Evolutionary conservation across 2,797 vertebrate species (phyloP).

Genomic region (Oreochromis mossambicus): DNA sequence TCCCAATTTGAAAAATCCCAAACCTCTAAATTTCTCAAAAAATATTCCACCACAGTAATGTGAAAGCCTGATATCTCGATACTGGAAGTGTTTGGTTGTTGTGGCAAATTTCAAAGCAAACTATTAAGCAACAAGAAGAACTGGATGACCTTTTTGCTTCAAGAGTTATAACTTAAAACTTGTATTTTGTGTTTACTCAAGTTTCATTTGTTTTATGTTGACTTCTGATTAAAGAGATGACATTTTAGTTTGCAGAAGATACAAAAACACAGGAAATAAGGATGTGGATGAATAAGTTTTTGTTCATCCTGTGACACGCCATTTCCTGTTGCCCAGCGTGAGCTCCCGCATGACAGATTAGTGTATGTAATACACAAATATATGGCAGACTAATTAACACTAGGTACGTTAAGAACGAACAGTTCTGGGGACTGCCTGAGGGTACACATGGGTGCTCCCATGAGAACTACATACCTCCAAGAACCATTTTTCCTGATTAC

Average conservation of each 20-base stretch:
- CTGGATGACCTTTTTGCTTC: neutral
- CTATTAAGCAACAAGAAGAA: neutral
- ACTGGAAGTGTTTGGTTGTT: neutral
- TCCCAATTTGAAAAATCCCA: neutral
- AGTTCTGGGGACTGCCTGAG: neutral
- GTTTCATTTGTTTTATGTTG: neutral
- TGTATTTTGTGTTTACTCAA: neutral
- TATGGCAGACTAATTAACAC: neutral
- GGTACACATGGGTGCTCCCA: neutral
- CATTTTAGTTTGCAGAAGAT: neutral
- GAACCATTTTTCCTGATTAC: neutral
- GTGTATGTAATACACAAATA: neutral
- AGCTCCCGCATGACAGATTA: neutral
- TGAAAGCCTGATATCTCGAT: neutral
- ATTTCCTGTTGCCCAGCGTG: neutral
- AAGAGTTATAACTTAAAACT: neutral
- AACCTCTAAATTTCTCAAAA: neutral
- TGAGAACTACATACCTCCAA: neutral
- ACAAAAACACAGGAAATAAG: neutral
- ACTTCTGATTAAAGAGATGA: neutral
- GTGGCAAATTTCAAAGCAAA: neutral
- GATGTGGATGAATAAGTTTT: fast-evolving
- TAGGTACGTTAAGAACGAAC: fast-evolving
- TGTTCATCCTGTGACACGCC: neutral
- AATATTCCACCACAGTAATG: neutral